Evolutionary conservation across 2,113 vertebrate genomes (phyloP).

Genomic region (Nipponia nippon): DNA sequence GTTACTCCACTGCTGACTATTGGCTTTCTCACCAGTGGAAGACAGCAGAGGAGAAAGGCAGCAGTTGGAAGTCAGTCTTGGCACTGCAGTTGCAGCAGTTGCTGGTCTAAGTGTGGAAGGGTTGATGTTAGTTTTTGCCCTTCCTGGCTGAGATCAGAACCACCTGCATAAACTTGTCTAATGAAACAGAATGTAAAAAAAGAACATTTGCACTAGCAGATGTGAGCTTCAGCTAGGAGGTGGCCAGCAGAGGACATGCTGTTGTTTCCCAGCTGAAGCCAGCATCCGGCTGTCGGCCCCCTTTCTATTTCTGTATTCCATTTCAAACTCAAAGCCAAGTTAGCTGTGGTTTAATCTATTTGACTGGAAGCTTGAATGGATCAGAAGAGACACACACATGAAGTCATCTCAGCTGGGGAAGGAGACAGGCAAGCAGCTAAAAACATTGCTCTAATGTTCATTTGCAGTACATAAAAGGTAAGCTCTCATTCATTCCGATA

Average conservation of each 20-base stretch:
- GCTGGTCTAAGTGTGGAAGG: not conserved
- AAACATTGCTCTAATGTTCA: not conserved
- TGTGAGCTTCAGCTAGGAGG: not conserved
- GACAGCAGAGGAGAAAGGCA: not conserved
- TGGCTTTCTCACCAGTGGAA: not conserved
- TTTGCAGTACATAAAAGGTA: not conserved
- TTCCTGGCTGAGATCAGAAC: not conserved
- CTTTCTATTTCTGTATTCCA: not conserved
- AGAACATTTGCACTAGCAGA: not conserved
- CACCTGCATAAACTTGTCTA: not conserved
- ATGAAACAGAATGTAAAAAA: not conserved
- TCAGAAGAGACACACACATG: not conserved
- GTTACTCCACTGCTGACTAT: not conserved
- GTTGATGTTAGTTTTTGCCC: not conserved
- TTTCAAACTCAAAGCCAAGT: not conserved
- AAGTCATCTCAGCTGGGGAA: not conserved
- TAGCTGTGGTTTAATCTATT: not conserved
- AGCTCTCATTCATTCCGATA: not conserved
- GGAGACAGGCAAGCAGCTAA: not conserved
- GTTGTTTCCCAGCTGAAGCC: not conserved
- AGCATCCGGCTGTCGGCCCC: not conserved
- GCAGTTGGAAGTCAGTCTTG: not conserved
- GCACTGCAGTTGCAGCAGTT: not conserved
- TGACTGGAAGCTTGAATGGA: not conserved
- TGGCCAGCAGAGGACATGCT: not conserved